phyloP scores from a whole-genome alignment of 2,888 invertebrate genomes.

The Caenorhabditis macrosperma region DNA sequence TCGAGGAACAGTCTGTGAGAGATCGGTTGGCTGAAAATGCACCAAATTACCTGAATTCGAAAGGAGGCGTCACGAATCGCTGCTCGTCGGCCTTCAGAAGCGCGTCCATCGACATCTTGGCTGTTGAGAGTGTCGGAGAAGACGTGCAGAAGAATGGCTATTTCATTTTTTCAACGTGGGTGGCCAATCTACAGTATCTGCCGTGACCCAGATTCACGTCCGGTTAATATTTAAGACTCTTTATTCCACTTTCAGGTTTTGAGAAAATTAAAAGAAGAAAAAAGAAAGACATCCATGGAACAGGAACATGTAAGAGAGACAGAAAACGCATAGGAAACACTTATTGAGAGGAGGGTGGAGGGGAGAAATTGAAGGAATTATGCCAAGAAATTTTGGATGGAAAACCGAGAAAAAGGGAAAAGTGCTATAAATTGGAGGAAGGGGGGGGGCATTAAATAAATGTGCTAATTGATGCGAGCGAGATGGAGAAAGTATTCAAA shows the following conservation, averaged over 20 bases:
- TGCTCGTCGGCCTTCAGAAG: slow-evolving; percentile 63
- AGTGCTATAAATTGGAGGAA: slow-evolving; percentile 30
- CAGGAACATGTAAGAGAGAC: not conserved
- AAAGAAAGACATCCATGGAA: not conserved
- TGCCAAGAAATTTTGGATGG: slow-evolving; percentile 4
- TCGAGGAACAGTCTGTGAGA: not conserved
- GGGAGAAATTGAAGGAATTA: slow-evolving; percentile 17
- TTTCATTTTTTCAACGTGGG: not conserved
- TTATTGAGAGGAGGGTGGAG: not conserved
- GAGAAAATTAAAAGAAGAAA: too few species aligned
- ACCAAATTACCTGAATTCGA: slow-evolving; percentile 52
- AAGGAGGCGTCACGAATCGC: slow-evolving; percentile 64
- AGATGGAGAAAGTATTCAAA: not conserved
- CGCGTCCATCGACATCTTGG: not conserved
- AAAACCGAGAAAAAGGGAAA: slow-evolving; percentile 28
- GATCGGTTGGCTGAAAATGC: too few species aligned
- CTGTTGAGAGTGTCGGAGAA: not conserved
- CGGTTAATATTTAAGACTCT: too few species aligned
- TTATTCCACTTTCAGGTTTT: too few species aligned
- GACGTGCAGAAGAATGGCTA: not conserved
- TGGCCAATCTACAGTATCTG: not conserved
- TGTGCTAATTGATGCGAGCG: not conserved
- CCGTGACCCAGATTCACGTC: not conserved
- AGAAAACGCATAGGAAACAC: not conserved
- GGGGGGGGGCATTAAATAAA: slow-evolving; percentile 6